A percentile compares a stretch with the other conserved stretches of the same genome.
phyloP scores from a whole-genome alignment of 2,113 vertebrate species.

The Trematomus loennbergii region DNA sequence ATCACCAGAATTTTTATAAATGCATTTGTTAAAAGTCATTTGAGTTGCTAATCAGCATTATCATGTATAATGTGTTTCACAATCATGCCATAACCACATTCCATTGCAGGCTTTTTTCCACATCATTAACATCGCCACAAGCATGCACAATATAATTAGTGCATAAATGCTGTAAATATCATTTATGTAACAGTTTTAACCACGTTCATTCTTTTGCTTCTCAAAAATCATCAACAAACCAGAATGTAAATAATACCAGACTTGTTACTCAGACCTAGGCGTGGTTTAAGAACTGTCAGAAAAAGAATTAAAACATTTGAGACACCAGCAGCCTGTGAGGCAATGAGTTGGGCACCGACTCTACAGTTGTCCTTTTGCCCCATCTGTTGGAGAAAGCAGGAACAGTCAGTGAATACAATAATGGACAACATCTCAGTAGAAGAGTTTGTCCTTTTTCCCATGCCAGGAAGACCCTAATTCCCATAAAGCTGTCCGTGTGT shows the following conservation, averaged over 20 bases:
- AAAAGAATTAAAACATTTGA: constrained; percentile 35
- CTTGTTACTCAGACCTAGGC: constrained; percentile 44
- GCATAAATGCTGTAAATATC: constrained; percentile 57
- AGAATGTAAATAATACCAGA: constrained; percentile 2
- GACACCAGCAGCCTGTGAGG: constrained; percentile 26
- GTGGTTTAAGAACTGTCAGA: constrained; percentile 46
- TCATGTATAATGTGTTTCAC: constrained; percentile 27
- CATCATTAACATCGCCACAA: constrained; percentile 68
- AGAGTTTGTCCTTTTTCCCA: constrained; percentile 51
- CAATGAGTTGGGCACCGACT: constrained; percentile 23
- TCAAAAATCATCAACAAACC: constrained; percentile 44
- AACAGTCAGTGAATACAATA: constrained; percentile 33
- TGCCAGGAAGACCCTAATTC: constrained; percentile 54
- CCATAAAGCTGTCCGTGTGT: constrained; percentile 42
- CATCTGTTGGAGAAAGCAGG: constrained; percentile 80
- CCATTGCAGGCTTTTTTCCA: constrained; percentile 69
- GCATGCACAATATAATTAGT: constrained; percentile 72
- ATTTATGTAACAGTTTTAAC: constrained; percentile 69
- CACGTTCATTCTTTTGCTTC: constrained; percentile 67
- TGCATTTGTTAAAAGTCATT: constrained; percentile 18
- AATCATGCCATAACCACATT: constrained; percentile 66
- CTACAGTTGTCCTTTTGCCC: constrained; percentile 77
- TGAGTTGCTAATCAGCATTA: constrained; percentile 27
- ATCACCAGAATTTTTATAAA: constrained; percentile 18
- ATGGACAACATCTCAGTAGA: constrained; percentile 19